These are phyloP conservation scores for Lutjanus campechanus DNA, from an alignment of 2,797 vertebrate species.

Conservation along the genomic window DNA sequence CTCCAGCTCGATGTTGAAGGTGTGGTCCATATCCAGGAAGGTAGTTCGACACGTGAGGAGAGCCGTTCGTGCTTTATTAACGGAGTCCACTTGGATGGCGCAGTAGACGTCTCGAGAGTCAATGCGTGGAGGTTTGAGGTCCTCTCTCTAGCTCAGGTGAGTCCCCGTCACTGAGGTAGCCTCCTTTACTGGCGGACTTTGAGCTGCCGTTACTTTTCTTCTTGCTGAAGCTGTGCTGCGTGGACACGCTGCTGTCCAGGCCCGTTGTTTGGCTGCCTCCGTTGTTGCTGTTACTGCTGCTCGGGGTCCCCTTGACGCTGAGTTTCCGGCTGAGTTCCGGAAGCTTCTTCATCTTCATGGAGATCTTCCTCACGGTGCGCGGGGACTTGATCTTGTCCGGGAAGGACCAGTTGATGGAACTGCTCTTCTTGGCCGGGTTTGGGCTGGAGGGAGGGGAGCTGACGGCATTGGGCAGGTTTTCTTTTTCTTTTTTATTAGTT, in stretches of 20 bases:
- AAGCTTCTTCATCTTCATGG: slow-evolving; percentile 98
- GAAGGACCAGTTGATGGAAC: slow-evolving; percentile 96
- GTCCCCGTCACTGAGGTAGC: slow-evolving; percentile 97
- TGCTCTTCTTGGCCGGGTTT: slow-evolving; percentile 93
- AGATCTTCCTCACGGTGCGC: slow-evolving; percentile 96
- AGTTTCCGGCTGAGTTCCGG: slow-evolving; percentile 97
- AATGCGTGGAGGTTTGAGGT: slow-evolving; percentile 93
- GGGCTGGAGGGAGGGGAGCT: slow-evolving; percentile 93
- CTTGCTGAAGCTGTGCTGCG: slow-evolving; percentile 90
- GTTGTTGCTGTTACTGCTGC: slow-evolving; percentile 70
- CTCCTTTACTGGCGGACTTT: slow-evolving; percentile 94
- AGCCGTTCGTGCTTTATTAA: slow-evolving; percentile 97
- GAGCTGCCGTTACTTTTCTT: slow-evolving; percentile 89
- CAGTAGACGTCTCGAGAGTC: slow-evolving; percentile 97
- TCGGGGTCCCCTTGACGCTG: slow-evolving; percentile 91
- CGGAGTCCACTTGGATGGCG: slow-evolving; percentile 97
- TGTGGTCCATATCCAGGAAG: slow-evolving; percentile 98
- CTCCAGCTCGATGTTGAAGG: slow-evolving; percentile 98
- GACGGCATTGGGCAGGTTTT: slow-evolving; percentile 74
- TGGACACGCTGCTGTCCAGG: slow-evolving; percentile 95
- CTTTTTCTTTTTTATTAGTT: background rate
- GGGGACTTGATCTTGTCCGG: slow-evolving; percentile 99
- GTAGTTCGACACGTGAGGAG: slow-evolving; percentile 94
- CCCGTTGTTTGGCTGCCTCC: slow-evolving; percentile 57
- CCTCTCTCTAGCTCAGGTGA: slow-evolving; percentile 97